phyloP scores from a whole-genome alignment of 2,888 invertebrate genomes.

The Crioceris asparagi region DNA sequence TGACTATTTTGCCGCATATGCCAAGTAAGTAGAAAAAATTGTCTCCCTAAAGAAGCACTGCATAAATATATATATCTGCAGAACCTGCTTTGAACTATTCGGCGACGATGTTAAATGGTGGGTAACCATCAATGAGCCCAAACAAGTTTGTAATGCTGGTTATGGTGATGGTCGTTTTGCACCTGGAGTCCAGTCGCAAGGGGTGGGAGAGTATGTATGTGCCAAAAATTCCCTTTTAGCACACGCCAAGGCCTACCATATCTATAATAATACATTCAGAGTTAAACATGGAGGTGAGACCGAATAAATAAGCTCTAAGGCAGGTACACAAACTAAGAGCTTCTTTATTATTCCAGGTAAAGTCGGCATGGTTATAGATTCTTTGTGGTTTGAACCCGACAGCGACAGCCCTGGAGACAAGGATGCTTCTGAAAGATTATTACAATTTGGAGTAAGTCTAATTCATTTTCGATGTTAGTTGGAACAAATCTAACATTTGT shows the following conservation, averaged over 20 bases:
- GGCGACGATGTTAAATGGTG: constrained; percentile 43
- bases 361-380: constrained; percentile 18
- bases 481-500: not conserved
- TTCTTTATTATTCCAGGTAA: constrained; percentile 20
- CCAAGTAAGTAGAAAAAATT: constrained; percentile 27
- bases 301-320: not conserved
- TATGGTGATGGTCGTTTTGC: constrained; percentile 27
- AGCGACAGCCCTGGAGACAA: constrained; percentile 15
- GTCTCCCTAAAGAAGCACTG: constrained; percentile 13
- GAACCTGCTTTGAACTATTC: constrained; percentile 29
- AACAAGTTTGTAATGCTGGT: constrained; percentile 24
- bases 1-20: constrained; percentile 54
- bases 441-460: constrained; percentile 18
- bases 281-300: constrained; percentile 12
- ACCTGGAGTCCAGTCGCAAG: constrained; percentile 31
- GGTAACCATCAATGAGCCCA: constrained; percentile 47
- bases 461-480: not conserved
- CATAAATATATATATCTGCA: not conserved
- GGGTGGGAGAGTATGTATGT: constrained; percentile 49
- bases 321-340: not conserved
- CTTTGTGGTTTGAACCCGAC: constrained; percentile 16
- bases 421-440: constrained; percentile 17
- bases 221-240: constrained; percentile 51
- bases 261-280: constrained; percentile 49
- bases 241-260: constrained; percentile 51